Percentiles rank a stretch among this genome's conserved stretches.
These are phyloP conservation scores for Lophochroa leadbeateri DNA, from an alignment of 2,113 vertebrate genomes.

Conservation along the genomic window DNA sequence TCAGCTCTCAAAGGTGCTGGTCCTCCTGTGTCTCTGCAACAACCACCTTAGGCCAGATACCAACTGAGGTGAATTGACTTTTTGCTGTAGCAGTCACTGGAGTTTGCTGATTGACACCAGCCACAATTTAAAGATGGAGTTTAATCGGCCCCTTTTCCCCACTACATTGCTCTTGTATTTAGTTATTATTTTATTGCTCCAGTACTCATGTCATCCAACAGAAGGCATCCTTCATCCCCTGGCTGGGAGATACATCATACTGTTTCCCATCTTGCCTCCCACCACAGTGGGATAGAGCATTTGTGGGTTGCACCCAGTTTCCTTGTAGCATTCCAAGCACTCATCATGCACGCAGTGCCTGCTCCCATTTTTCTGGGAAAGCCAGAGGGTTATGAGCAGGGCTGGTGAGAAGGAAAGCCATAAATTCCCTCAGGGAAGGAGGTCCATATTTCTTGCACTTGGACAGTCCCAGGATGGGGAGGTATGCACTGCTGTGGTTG, in stretches of 20 bases:
- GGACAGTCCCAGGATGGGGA: neutral
- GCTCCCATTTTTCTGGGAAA: neutral
- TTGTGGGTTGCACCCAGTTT: neutral
- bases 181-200: neutral
- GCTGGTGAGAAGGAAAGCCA: neutral
- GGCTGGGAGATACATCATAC: neutral
- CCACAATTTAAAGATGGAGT: neutral
- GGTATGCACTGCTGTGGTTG: neutral
- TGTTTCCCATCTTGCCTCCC: neutral
- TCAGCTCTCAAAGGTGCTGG: neutral
- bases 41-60: neutral
- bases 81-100: neutral
- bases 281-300: neutral
- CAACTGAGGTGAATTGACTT: neutral
- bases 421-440: neutral
- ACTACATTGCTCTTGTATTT: neutral
- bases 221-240: neutral
- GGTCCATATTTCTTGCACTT: neutral
- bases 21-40: neutral
- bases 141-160: neutral
- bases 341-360: rapidly evolving
- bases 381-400: neutral
- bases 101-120: neutral
- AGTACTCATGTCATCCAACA: neutral
- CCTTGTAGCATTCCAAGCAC: neutral